Base-by-base conservation (phyloP, 2,888 invertebrate genomes). In the Cylloceria caligata region DNA sequence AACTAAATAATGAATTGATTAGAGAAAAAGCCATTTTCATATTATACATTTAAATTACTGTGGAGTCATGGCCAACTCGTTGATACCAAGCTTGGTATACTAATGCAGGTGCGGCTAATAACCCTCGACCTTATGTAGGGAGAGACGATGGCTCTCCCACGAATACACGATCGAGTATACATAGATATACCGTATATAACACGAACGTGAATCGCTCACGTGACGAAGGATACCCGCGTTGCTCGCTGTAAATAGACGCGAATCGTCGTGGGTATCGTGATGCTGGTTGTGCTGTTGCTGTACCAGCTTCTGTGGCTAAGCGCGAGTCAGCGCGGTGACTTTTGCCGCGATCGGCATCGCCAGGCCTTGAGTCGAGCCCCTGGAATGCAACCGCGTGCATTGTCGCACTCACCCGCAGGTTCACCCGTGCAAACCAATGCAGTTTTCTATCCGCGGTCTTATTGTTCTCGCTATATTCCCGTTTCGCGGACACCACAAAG, bases 331-430 rank as follows among this genome's bases (percentile, higher is more conserved):
- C 34, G 30, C 74, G 52, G 57, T 65, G 80, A 81, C 76, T 81
- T 81, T 83, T 81, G 79, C 78, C 62, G 55, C 74, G 72, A 65
- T 68, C 76, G 42, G 71, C 83, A 64, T 71, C 85, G 74, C 81
- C n/a, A 86, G 88, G 86, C 89, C 89, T 90, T 89, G 90, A 89
- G 87, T 88, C 88, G 88, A 87, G 88, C 86, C 88, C 87, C 83
- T 89, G 90, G 89, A 91, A 91, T 90, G 90, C 86, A 86, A 86
- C 83, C 84, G 85, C 84, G 83, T 83, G 84, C 85, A 67, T 42
- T 24, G 39, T 64, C 42, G 39, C 39, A 39, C 74, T 45, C 52
- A 49, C 65, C 52, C 84, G 88, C 88, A 86, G 86, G 52, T 75
- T 42, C 45, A 47, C 45, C 45, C n/a, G 47, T 47, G 60, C 75